A percentile compares a stretch with the other conserved stretches of the same genome.
Evolutionary conservation across 2,113 vertebrate genomes (phyloP).

Genomic region (Petaurus breviceps): DNA sequence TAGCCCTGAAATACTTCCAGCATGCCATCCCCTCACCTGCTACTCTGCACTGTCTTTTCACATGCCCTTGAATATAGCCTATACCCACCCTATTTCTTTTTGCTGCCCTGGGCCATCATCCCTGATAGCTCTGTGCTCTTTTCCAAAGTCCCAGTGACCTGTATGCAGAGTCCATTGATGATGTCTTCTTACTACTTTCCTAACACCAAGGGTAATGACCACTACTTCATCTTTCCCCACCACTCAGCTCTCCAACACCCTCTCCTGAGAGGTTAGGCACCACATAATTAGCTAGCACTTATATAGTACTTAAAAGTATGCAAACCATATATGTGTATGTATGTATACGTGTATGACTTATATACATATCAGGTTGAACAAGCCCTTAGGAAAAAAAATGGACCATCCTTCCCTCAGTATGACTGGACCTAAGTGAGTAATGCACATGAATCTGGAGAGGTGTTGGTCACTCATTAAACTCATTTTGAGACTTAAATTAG

Average conservation of each 20-base stretch:
- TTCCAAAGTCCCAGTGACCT: background rate
- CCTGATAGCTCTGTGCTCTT: background rate
- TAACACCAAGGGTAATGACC: background rate
- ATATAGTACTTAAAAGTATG: background rate
- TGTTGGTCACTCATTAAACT: too few species aligned
- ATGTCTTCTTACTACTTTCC: background rate
- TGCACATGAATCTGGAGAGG: too few species aligned
- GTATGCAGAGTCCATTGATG: background rate
- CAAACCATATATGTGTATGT: too few species aligned
- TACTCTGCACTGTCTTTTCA: background rate
- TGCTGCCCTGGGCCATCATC: background rate
- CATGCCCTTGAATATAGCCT: background rate
- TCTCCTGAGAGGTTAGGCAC: background rate
- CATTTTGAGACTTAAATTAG: too few species aligned
- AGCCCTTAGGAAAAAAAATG: background rate
- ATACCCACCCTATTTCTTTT: background rate
- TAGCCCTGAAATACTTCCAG: background rate
- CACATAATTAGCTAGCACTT: background rate
- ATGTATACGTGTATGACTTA: background rate
- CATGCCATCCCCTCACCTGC: background rate
- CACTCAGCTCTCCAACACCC: background rate
- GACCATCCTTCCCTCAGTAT: background rate
- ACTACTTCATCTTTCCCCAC: background rate
- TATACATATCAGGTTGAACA: background rate
- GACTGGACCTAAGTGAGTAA: background rate